A percentile compares a stretch with the other conserved stretches of the same genome.
Evolutionary conservation across 2,888 invertebrate species (phyloP).

Genomic region (Hydriomena furcata): DNA sequence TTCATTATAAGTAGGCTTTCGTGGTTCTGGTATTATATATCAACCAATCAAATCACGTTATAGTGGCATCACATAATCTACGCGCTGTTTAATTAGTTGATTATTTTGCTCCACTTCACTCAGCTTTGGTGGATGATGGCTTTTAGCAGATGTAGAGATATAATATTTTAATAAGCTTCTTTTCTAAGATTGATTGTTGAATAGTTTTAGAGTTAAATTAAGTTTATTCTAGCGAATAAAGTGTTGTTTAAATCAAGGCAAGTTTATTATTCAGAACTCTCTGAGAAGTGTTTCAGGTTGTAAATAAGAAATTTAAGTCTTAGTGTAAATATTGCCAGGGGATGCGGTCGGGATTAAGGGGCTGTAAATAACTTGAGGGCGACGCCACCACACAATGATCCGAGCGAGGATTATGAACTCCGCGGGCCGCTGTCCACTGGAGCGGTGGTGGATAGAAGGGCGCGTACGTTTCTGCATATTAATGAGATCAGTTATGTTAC

Average conservation of each 20-base stretch:
- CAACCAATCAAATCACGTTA: too few relatives aligned
- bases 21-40: too few relatives aligned
- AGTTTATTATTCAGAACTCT: constrained; percentile 21
- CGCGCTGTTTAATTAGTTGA: too few relatives aligned
- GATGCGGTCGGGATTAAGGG: constrained; percentile 35
- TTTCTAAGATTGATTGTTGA: constrained; percentile 34
- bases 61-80: too few relatives aligned
- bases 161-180: constrained; percentile 1
- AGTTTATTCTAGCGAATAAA: constrained; percentile 26
- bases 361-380: constrained; percentile 39
- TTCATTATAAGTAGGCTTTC: too few relatives aligned
- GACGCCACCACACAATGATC: constrained; percentile 15
- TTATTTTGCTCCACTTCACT: too few relatives aligned
- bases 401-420: constrained; percentile 11
- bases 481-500: too few relatives aligned
- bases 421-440: background rate
- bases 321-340: constrained; percentile 40
- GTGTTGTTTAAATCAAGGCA: constrained; percentile 15
- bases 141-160: background rate
- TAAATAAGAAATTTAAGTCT: constrained; percentile 42
- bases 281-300: constrained; percentile 28
- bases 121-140: too few relatives aligned
- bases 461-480: too few relatives aligned
- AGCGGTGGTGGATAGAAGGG: background rate
- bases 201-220: constrained; percentile 14